phyloP scores from a whole-genome alignment of 2,888 invertebrate genomes.

The Hydroisotoma schaefferi region DNA sequence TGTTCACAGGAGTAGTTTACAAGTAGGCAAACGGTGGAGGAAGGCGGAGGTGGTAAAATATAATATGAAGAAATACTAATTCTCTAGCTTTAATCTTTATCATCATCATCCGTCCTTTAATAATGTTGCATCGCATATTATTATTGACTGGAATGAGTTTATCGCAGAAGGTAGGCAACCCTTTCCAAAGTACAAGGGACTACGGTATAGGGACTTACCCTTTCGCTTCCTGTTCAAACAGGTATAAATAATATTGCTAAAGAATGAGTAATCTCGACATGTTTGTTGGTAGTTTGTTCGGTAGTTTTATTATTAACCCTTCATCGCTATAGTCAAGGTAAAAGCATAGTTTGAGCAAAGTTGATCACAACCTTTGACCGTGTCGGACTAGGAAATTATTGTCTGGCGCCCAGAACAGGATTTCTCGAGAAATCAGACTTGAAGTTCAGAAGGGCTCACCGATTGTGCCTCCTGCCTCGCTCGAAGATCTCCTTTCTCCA shows the following conservation, averaged over 20 bases:
- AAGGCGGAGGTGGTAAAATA: constrained; percentile 45
- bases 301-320: no score
- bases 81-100: constrained; percentile 29
- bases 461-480: constrained; percentile 7
- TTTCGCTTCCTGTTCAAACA: no score
- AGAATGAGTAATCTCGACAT: no score
- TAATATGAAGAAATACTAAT: constrained; percentile 31
- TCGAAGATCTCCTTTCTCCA: not conserved
- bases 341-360: not conserved
- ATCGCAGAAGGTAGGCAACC: not conserved
- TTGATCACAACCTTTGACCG: constrained; percentile 46
- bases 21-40: constrained; percentile 22
- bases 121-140: constrained; percentile 13
- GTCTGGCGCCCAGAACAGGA: constrained; percentile 46
- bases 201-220: no score
- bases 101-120: constrained; percentile 23
- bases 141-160: not conserved
- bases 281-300: no score
- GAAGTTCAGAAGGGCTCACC: constrained; percentile 9
- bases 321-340: not conserved
- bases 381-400: constrained; percentile 49
- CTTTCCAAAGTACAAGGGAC: no score
- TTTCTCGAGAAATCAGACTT: constrained; percentile 9
- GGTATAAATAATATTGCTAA: no score
- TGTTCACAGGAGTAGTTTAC: constrained; percentile 30